Evolutionary conservation across 2,888 invertebrate species (phyloP), one percentile per base, ranked within the genome.

Genomic region (Stomorhina lunata): DNA sequence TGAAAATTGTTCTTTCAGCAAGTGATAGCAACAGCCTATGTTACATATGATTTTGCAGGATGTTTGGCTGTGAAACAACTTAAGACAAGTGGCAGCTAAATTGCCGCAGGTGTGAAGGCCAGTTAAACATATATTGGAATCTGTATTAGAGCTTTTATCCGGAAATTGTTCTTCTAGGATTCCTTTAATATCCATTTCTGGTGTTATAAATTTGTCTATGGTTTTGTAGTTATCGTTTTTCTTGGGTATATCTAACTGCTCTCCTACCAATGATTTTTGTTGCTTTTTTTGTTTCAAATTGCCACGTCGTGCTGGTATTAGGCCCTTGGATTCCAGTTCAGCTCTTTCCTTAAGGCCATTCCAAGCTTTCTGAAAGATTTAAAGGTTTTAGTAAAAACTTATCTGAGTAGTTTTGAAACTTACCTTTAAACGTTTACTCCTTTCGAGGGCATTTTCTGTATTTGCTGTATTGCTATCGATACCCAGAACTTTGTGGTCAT

Each of bases 81-180:
- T 93, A 0, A 97, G 91, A 45, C 94, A 94, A 10, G 94, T 94
- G 1, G 96, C 92, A 0, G 95, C 95, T 5, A 98, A 92, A 91
- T 96, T 94, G 0, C 98, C 98, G 90, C 98, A 98, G 0, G 98
- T 97, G 88, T 98, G 98, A 6, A 98, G 92, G 10, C 98, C 98
- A 20, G 93, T 93, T 2, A 95, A 86, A 37, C 94, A 92, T n/a
- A 94, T 85, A 12, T 89, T 91, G 0, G 91, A 86, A 0, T 20
- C 25, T 20, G 0, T 2, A 0, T 15, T 2, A 0, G 73, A 6
- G 0, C 81, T 57, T n/a, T 87, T 89, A 87, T 93, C 65, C 1
- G 88, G 89, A 88, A 94, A 95, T 79, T 92, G 88, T 12, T 93
- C 90, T 32, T 86, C 87, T 0, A 94, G 87, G 0, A 95, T 86